Evolutionary conservation across 2,113 vertebrate species (phyloP), one percentile per base, ranked within the genome.

Genomic region (Clarias macrocephalus): DNA sequence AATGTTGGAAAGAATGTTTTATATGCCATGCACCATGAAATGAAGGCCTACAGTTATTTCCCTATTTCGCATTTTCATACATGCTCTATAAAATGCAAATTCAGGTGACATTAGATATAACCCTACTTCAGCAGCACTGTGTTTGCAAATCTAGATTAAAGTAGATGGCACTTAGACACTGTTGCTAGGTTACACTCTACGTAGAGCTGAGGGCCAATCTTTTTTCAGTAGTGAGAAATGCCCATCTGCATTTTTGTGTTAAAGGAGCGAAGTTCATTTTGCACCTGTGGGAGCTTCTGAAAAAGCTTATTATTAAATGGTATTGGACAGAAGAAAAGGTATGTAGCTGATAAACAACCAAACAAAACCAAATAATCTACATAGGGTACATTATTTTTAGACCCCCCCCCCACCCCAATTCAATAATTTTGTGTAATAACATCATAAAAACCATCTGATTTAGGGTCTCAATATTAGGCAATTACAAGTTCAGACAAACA

Each of bases 101-200:
- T 8, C 84, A 54, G 73, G 75, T 77, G 63, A 77, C 42, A 85
- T 77, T 63, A 75, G 33, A 77, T 79, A 65, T 42, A 85, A 79
- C 33, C 76, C 75, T 63, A 63, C 54, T 28, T 80, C 62, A 72
- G 63, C 52, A 82, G 65, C 30, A 66, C 42, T 42, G 76, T 23
- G 19, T 75, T 60, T 81, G 62, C 79, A 86, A 82, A 84, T 88
- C 33, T 59, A 60, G 60, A 48, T 81, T 85, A 84, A 72, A 86
- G 81, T 85, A 86, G 60, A 84, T 60, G 82, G 33, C 62, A 87
- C 79, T 83, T 73, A 87, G 82, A 79, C 88, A 82, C 86, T 89
- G 91, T 92, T 92, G 91, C 91, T 92, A 92, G 91, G 91, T 89
- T 90, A 92, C 91, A 88, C 54, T 86, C 70, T 15, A 72, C 52